Evolutionary conservation across 2,797 vertebrate species (phyloP), one percentile per base, ranked within the genome.

Genomic region (Notoglanidium macrostoma): DNA sequence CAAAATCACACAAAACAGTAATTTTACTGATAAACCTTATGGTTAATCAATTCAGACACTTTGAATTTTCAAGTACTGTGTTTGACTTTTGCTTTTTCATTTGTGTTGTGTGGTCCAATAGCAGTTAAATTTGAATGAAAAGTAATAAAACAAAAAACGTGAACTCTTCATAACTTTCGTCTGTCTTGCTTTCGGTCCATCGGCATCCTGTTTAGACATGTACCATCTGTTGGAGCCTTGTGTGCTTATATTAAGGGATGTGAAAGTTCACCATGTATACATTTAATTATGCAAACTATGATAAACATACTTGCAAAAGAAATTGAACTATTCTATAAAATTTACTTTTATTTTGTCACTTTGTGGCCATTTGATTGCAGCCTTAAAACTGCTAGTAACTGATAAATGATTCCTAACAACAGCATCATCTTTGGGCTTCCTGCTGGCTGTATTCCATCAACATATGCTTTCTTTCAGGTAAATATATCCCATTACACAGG

Each of bases 121-220:
- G 90, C 89, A 91, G 90, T 86, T 92, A 87, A 92, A 93, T 83
- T 76, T 93, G 93, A 95, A 94, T 93, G 93, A 94, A 93, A 93
- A 87, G 91, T 87, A 92, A 91, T 89, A 86, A 89, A 91, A 91
- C 84, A 86, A 91, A 94, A 90, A 94, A 91, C 81, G 93, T 95
- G 94, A 93, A 57, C 57, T 88, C 35, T 54, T 85, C 83, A 92
- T 81, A 46, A 19, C 19, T 79, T 81, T 87, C 61, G n/a, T 61
- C 19, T 21, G 86, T 35, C 55, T 57, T 81, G 83, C 76, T 87
- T 86, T 65, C 40, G 73, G 63, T 63, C 17, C 21, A 26, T 46
- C 1, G 32, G 61, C 74, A 83, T 72, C n/a, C 57, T 85, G 4
- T 67, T 82, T 35, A 79, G 59, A 29, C 19, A 29, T 67, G 26